Percentiles rank a stretch among this genome's conserved stretches.
These are phyloP conservation scores for Paracanthobrama guichenoti DNA, from an alignment of 2,113 vertebrate species.

Conservation along the genomic window DNA sequence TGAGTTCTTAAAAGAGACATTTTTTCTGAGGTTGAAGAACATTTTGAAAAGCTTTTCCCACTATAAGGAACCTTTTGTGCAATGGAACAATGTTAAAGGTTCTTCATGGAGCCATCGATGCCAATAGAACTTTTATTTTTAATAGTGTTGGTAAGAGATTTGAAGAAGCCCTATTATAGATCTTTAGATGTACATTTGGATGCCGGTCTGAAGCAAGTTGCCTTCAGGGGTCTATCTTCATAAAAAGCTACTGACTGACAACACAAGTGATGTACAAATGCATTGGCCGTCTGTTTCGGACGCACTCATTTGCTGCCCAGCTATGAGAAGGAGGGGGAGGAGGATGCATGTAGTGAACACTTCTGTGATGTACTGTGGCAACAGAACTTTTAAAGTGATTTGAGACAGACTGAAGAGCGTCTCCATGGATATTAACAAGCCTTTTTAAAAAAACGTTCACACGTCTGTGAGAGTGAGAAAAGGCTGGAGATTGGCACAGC, in stretches of 20 bases:
- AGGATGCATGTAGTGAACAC: not conserved
- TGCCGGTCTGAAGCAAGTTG: not conserved
- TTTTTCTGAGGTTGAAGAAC: no score
- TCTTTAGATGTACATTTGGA: not conserved
- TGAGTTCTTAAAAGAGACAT: no score
- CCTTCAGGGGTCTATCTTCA: not conserved
- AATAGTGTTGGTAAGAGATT: no score
- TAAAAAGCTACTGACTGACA: not conserved
- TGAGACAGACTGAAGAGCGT: constrained; percentile 34
- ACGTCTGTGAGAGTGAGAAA: constrained; percentile 42
- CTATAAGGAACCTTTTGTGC: no score
- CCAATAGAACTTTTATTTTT: no score
- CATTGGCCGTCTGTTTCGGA: not conserved
- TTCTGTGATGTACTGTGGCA: constrained; percentile 10
- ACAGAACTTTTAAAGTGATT: constrained; percentile 25
- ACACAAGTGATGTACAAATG: not conserved
- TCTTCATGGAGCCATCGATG: no score
- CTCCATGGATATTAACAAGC: constrained; percentile 48
- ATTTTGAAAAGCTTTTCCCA: no score
- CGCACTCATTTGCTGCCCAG: not conserved
- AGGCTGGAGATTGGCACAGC: constrained; percentile 42
- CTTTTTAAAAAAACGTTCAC: constrained; percentile 23
- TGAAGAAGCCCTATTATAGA: no score
- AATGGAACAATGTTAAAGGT: no score
- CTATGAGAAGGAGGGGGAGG: not conserved